A percentile compares a stretch with the other conserved stretches of the same genome.
Conservation (phyloP, 1,140 invertebrate species). For the Thaumetopoea pityocampa region DNA sequence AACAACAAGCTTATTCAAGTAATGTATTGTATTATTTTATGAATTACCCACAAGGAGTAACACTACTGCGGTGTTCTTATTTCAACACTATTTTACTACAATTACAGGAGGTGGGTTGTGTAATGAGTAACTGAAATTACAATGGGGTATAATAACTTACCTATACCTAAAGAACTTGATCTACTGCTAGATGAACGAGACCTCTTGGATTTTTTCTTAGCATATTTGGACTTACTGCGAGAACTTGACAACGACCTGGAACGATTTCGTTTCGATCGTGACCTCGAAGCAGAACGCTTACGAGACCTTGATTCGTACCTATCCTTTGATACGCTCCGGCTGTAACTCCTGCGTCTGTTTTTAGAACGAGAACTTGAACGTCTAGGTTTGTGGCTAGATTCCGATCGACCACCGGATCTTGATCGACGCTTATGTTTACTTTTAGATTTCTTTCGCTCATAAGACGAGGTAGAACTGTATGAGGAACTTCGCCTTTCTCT, state of each 20-base stretch:
- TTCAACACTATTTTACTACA: too few relatives aligned
- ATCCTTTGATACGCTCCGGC: constrained; percentile 55
- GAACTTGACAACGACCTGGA: constrained; percentile 52
- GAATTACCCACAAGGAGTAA: too few relatives aligned
- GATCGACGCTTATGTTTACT: constrained; percentile 57
- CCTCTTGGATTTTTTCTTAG: constrained; percentile 42
- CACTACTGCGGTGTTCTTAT: too few relatives aligned
- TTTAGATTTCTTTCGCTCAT: constrained; percentile 59
- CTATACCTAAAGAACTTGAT: constrained; percentile 59
- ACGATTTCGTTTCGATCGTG: constrained; percentile 42
- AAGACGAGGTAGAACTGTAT: constrained; percentile 57
- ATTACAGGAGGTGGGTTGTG: too few relatives aligned
- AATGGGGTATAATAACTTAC: constrained; percentile 30
- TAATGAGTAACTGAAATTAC: too few relatives aligned
- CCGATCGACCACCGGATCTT: constrained; percentile 52
- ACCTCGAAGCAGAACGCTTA: constrained; percentile 43
- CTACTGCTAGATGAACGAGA: constrained; percentile 49
- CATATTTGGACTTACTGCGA: constrained; percentile 41
- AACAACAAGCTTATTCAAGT: too few relatives aligned
- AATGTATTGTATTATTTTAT: too few relatives aligned
- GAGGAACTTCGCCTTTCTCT: constrained; percentile 59
- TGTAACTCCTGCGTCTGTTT: constrained; percentile 50
- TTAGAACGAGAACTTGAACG: constrained; percentile 48
- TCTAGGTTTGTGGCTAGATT: constrained; percentile 45
- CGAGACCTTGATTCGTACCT: constrained; percentile 52